Evolutionary conservation across 2,797 vertebrate genomes (phyloP), one percentile per base, ranked within the genome.

Genomic region (Sibirionetta formosa): DNA sequence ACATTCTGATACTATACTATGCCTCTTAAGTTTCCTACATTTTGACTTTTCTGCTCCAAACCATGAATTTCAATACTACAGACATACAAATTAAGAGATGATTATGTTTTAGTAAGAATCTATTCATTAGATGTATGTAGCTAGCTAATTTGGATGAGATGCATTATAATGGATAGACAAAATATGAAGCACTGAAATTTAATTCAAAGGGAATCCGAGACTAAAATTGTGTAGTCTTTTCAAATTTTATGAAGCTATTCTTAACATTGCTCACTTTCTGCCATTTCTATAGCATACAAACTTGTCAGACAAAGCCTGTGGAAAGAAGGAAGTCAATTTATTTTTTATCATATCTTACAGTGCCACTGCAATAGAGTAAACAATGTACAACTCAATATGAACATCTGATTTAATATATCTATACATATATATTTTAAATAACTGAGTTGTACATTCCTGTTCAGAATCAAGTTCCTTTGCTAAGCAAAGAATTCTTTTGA

Each of bases 401-500:
- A 50, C 31, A 38, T 35, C 36, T 63, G 61, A 68, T 9, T 40
- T 29, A 44, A 18, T 44, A 18, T 44, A 44, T 44, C 42, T 44
- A 44, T 18, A 44, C 42, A 44, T 44, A 44, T 42, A 42, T 20
- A 18, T 27, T 51, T 51, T 26, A 82, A 91, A 42, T 70, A 81
- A 87, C 20, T 27, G 73, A 88, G 63, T 7, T 81, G 50, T 58
- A 63, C 70, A 33, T 33, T 54, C 12, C 60, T 82, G 38, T 78
- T 87, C 53, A 86, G 58, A 91, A 81, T 38, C 40, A 92, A 76
- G 86, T 60, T 85, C 42, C 91, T 93, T 83, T 72, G 48, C 82
- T 79, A 70, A 93, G 69, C 89, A 84, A 85, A 93, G 35, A 18
- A 36, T 60, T 86, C 89, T 90, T 78, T 76, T 91, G 63, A 71